These are phyloP conservation scores for Myotis daubentonii DNA, from an alignment of 2,797 vertebrate genomes.

Conservation along the genomic window DNA sequence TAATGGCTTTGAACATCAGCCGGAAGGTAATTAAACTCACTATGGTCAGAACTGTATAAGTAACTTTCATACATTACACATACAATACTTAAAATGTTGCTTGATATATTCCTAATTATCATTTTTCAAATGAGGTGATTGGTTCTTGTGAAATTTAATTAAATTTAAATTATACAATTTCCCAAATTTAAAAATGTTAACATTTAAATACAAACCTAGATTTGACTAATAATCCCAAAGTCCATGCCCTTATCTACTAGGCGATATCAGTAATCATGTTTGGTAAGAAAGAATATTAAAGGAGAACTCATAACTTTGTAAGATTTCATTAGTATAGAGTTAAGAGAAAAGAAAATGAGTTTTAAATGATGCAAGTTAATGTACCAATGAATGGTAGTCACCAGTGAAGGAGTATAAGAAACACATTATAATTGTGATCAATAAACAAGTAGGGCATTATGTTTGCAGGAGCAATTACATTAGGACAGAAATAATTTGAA, in stretches of 20 bases:
- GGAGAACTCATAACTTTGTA: slow-evolving; percentile 54
- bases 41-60: neutral
- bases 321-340: slow-evolving; percentile 58
- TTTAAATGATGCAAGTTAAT: slow-evolving; percentile 70
- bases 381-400: slow-evolving; percentile 61
- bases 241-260: neutral
- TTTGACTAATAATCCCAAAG: neutral
- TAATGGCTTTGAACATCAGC: neutral
- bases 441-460: slow-evolving; percentile 46
- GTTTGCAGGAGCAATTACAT: slow-evolving; percentile 59
- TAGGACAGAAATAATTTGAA: slow-evolving; percentile 55
- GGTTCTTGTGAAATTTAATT: neutral
- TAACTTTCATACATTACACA: neutral
- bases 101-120: neutral
- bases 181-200: neutral
- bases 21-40: neutral
- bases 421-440: slow-evolving; percentile 56
- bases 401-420: slow-evolving; percentile 43
- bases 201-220: neutral
- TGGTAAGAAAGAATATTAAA: slow-evolving; percentile 58
- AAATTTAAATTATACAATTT: slow-evolving; percentile 27
- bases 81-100: neutral
- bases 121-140: neutral
- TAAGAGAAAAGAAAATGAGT: slow-evolving; percentile 64
- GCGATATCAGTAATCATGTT: slow-evolving; percentile 15